Percentiles rank a stretch among this genome's conserved stretches.
Evolutionary conservation across 2,113 vertebrate species (phyloP).

Genomic region (Cheirogaleus medius): DNA sequence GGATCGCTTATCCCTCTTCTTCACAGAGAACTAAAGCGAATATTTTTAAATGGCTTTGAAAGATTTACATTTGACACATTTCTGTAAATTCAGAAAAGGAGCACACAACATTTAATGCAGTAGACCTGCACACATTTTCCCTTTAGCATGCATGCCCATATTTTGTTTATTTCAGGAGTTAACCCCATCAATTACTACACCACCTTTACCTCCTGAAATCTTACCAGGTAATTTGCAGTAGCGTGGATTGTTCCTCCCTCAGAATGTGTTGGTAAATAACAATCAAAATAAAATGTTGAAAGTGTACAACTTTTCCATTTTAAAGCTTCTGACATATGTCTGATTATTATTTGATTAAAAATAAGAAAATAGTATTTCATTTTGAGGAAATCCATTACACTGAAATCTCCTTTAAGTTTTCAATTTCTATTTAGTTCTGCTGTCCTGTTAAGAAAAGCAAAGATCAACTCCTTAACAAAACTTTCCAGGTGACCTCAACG

Average conservation of each 20-base stretch:
- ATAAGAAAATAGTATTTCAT: slow-evolving; percentile 60
- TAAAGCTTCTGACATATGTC: slow-evolving; percentile 43
- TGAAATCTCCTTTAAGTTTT: slow-evolving; percentile 57
- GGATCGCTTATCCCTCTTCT: slow-evolving; percentile 76
- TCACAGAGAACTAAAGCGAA: slow-evolving; percentile 80
- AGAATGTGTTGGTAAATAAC: slow-evolving; percentile 47
- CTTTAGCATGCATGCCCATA: slow-evolving; percentile 44
- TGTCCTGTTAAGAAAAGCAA: slow-evolving; percentile 46
- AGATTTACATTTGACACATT: slow-evolving; percentile 76
- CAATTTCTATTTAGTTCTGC: slow-evolving; percentile 9
- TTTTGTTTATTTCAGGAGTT: slow-evolving; percentile 13
- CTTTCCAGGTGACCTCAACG: slow-evolving; percentile 55
- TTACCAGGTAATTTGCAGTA: slow-evolving; percentile 64
- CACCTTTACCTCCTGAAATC: slow-evolving; percentile 61
- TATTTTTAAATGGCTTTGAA: slow-evolving; percentile 81
- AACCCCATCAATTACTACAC: slow-evolving; percentile 52
- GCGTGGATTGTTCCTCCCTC: slow-evolving; percentile 66
- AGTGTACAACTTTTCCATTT: slow-evolving; percentile 48
- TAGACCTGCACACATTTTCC: slow-evolving; percentile 43
- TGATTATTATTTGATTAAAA: slow-evolving; percentile 60
- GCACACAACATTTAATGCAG: slow-evolving; percentile 44
- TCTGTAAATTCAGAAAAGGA: slow-evolving; percentile 73
- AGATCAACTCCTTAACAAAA: slow-evolving; percentile 40
- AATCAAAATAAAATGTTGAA: background rate
- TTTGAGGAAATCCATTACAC: slow-evolving; percentile 21